Base-by-base conservation (phyloP, 2,888 invertebrate species). In the Gibbula magus region DNA sequence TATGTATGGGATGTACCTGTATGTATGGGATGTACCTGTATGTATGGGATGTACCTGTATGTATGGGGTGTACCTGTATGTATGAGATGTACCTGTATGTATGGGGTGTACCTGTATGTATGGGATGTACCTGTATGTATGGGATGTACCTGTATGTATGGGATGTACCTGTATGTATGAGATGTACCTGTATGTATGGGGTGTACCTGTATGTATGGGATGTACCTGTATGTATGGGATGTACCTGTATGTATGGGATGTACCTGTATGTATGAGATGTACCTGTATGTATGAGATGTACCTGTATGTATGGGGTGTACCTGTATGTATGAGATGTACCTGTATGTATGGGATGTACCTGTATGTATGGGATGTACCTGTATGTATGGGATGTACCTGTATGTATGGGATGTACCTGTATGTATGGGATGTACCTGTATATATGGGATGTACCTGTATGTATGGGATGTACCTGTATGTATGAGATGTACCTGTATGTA, bases 211-310 rank as follows among this genome's bases (percentile, higher is more conserved):
- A 86, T 97, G n/a, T n/a, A n/a, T n/a, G n/a, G n/a, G n/a, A n/a
- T n/a, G n/a, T n/a, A n/a, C n/a, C n/a, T n/a, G n/a, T n/a, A n/a
- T n/a, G 97, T 90, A 98, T 97, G 0, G 98, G 97, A 93, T 98
- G 96, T 93, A 35, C 7, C 35, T 5, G 3, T 35, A 7, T 35
- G 35, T 5, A 35, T 35, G 35, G 35, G 35, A 35, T 35, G 35
- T 93, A 95, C 96, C 96, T 61, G 96, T 96, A 86, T 97, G n/a
- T n/a, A n/a, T n/a, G n/a, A n/a, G n/a, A n/a, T n/a, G n/a, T n/a
- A n/a, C n/a, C n/a, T n/a, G n/a, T n/a, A n/a, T n/a, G 97, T 90
- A 98, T 97, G 0, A 98, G 97, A 93, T 98, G 96, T 93, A 35
- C 7, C 35, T 5, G 3, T 35, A 7, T 35, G 35, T 5, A 35